Base-by-base conservation (phyloP, 1,140 invertebrate genomes). In the Amphibalanus amphitrite region DNA sequence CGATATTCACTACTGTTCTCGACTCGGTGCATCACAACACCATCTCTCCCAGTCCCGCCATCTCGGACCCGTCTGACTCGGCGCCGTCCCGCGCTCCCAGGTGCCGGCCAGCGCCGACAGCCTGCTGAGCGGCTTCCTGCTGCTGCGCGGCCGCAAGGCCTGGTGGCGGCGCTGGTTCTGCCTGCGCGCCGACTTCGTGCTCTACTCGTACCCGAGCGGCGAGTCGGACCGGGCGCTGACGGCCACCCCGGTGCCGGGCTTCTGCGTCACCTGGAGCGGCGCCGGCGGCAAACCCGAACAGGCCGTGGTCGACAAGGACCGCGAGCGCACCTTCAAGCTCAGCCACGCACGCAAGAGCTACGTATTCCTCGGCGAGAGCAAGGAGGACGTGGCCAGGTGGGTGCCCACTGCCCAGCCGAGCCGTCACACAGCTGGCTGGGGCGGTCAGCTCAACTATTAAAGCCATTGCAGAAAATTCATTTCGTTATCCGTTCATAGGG, bases 241-340 rank as follows among this genome's bases (percentile, higher is more conserved):
- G 0, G 85, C 86, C 0, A 85, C 86, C 0, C 86, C 87, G 0
- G 81, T 88, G 77, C 86, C 86, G 25, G 86, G 86, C 26, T 86
- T 73, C 70, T 76, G 71, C 80, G 59, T 76, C 76, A 28, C 80
- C 80, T 25, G 78, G 80, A n/a, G 80, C 80, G 77, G 79, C 78
- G 15, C 77, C 79, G 3, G 79, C 76, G 73, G 70, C 73, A 3
- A 79, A 78, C 72, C 75, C 75, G 76, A 70, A 75, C 78, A 20
- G 70, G 77, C 69, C 70, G 74, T 77, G 30, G 72, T 71, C 67
- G 83, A 84, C 71, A 79, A 82, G 71, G 78, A 81, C 26, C 79
- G 74, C 40, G 76, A 77, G 28, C 69, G 83, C 72, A 80, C 83
- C 17, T 85, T 87, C 69, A 84, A 84, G 74, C 81, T 87, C 67